Evolutionary conservation across 1,140 invertebrate genomes (phyloP).

Genomic region (Palaemon carinicauda): DNA sequence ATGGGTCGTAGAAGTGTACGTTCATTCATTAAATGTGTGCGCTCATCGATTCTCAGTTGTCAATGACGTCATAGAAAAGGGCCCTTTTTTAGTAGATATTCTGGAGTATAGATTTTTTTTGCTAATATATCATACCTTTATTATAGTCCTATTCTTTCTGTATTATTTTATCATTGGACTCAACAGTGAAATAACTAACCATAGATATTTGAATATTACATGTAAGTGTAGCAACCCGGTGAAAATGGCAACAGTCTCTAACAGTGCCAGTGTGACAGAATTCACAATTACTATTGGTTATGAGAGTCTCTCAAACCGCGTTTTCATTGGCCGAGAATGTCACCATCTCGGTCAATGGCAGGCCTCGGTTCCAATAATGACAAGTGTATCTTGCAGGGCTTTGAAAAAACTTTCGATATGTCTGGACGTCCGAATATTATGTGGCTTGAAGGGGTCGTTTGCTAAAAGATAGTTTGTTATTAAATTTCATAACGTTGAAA

Average conservation of each 20-base stretch:
- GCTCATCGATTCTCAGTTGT: constrained; percentile 35
- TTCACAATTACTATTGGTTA: background rate
- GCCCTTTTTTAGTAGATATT: background rate
- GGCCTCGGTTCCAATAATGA: constrained; percentile 45
- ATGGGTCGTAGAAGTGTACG: constrained; percentile 11
- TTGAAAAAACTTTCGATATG: background rate
- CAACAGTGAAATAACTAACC: no score
- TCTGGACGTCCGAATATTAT: background rate
- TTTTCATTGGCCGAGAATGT: constrained; percentile 6
- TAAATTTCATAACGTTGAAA: background rate
- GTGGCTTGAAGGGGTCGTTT: background rate
- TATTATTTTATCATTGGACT: background rate
- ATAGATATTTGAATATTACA: background rate
- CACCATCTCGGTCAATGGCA: constrained; percentile 46
- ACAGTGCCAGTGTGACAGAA: background rate
- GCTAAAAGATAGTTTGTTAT: no score
- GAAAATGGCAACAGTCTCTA: background rate
- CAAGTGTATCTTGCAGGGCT: constrained; percentile 10
- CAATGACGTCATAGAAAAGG: constrained; percentile 29
- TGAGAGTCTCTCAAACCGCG: background rate
- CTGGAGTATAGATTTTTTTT: background rate
- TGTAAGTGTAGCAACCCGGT: background rate
- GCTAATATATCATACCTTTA: background rate
- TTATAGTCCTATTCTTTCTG: background rate
- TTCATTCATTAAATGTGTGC: constrained; percentile 48